Evolutionary conservation across 2,797 vertebrate species (phyloP).

Genomic region (Sylvia borin): DNA sequence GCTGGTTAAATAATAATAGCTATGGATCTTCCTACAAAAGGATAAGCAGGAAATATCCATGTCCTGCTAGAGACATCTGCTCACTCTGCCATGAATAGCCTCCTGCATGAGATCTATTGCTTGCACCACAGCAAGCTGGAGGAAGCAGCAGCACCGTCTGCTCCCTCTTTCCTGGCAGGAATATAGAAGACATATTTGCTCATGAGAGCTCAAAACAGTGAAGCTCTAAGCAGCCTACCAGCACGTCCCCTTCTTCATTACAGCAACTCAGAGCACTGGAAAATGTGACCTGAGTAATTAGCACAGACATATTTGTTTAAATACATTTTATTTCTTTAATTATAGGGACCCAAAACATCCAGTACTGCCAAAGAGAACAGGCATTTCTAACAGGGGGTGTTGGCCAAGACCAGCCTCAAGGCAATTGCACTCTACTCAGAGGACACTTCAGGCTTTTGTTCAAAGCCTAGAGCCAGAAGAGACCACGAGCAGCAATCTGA

Average conservation of each 20-base stretch:
- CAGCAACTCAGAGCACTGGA: not conserved
- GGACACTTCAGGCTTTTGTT: not conserved
- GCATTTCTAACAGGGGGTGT: not conserved
- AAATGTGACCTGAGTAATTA: not conserved
- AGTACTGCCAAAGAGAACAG: not conserved
- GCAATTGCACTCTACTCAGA: not conserved
- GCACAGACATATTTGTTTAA: not conserved
- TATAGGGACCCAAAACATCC: not conserved
- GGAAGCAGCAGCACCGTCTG: slow-evolving; percentile 15
- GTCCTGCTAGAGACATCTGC: not conserved
- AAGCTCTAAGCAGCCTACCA: not conserved
- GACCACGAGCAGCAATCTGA: not conserved
- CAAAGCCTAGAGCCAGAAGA: not conserved
- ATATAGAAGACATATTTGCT: not conserved
- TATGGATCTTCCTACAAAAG: not conserved
- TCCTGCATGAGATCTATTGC: not conserved
- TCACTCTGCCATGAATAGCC: not conserved
- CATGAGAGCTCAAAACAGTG: not conserved
- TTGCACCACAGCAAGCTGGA: not conserved
- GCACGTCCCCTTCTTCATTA: not conserved
- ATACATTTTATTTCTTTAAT: not conserved
- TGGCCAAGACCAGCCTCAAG: not conserved
- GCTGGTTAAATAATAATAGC: not conserved
- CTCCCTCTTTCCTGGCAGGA: slow-evolving; percentile 16
- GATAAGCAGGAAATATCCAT: not conserved